Conservation (phyloP, 2,797 vertebrate species). For the Odontamblyopus rebecca region DNA sequence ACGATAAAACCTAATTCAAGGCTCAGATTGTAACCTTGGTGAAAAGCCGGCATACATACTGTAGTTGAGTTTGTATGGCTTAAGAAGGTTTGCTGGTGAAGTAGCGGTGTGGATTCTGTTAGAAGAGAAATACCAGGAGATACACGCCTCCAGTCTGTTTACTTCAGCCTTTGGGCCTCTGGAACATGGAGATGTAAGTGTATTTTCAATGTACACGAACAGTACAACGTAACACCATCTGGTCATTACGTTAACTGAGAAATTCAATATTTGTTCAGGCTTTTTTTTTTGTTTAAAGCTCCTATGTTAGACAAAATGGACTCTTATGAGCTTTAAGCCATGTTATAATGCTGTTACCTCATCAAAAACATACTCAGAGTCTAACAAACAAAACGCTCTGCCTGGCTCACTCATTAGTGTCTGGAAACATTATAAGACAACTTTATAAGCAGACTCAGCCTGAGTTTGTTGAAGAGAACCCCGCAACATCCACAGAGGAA, state of each 20-base stretch:
- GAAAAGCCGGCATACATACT: not conserved
- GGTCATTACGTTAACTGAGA: not conserved
- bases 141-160: constrained; percentile 1
- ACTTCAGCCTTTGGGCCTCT: not conserved
- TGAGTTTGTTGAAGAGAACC: no score
- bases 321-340: no score
- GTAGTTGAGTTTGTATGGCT: not conserved
- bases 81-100: not conserved
- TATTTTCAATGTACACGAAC: not conserved
- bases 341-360: no score
- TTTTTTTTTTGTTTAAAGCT: not conserved
- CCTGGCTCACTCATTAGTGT: no score
- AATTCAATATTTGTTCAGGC: not conserved
- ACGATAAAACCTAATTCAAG: no score
- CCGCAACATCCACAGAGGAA: no score
- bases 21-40: not conserved
- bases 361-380: no score
- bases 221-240: not conserved
- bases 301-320: no score
- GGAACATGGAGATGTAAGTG: not conserved
- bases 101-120: not conserved
- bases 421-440: no score
- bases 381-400: no score
- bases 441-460: no score
- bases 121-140: constrained; percentile 3